Evolutionary conservation across 1,140 invertebrate species (phyloP).

Genomic region (Coelopa frigida): DNA sequence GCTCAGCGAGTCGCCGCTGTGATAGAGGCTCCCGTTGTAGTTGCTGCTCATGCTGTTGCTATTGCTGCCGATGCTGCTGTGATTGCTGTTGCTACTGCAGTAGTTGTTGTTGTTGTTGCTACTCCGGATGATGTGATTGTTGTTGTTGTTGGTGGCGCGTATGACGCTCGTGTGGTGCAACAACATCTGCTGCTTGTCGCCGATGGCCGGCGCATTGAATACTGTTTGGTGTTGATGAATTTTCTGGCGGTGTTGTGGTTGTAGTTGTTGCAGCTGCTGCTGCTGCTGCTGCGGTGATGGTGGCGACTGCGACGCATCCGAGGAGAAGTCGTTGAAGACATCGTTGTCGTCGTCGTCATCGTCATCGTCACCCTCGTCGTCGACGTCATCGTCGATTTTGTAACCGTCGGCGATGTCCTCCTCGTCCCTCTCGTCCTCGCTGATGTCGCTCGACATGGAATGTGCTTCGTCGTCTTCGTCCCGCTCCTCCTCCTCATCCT

Average conservation of each 20-base stretch:
- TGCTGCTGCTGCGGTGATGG: too few relatives aligned
- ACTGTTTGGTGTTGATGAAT: not conserved
- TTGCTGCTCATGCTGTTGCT: conserved; percentile 14
- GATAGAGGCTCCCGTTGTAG: conserved; percentile 10
- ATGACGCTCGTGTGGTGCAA: too few relatives aligned
- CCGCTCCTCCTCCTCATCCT: not conserved
- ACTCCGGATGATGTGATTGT: not conserved
- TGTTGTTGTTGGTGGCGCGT: not conserved
- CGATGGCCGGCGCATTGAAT: too few relatives aligned
- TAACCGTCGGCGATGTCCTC: conserved; percentile 7
- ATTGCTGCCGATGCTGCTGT: too few relatives aligned
- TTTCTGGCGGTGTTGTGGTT: not conserved
- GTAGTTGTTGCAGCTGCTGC: too few relatives aligned
- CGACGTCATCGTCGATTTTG: conserved; percentile 11
- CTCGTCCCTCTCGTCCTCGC: conserved; percentile 1
- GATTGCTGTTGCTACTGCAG: too few relatives aligned
- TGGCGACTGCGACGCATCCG: too few relatives aligned
- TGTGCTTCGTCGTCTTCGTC: conserved; percentile 9
- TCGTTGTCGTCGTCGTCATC: not conserved
- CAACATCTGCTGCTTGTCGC: too few relatives aligned
- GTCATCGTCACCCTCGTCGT: not conserved
- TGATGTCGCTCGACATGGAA: conserved; percentile 7
- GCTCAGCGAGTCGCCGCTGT: conserved; percentile 13
- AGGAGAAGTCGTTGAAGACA: not conserved
- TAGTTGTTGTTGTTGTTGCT: not conserved